A percentile compares a stretch with the other conserved stretches of the same genome.
Evolutionary conservation across 1,140 invertebrate species (phyloP).

Genomic region (Magallana ariakensis): DNA sequence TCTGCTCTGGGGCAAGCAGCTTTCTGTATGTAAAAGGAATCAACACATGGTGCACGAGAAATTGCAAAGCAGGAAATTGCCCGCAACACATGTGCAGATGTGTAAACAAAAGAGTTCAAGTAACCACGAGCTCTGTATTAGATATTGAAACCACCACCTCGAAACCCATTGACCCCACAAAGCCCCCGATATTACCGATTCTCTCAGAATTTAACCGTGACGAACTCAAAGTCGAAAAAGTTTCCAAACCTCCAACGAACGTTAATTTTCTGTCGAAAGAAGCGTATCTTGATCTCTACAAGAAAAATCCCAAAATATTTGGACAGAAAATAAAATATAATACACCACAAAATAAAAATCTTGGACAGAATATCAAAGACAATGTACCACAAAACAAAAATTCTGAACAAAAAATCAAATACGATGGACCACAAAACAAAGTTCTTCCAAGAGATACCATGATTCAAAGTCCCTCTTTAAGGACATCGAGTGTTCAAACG

Average conservation of each 20-base stretch:
- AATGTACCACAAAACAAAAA: not conserved
- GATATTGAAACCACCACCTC: not conserved
- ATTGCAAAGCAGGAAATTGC: slow-evolving; percentile 55
- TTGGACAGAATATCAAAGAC: slow-evolving; percentile 13
- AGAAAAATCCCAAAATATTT: slow-evolving; percentile 3
- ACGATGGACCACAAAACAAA: not conserved
- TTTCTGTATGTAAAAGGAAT: slow-evolving; percentile 48
- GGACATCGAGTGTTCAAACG: not conserved
- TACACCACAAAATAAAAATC: not conserved
- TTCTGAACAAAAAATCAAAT: slow-evolving; percentile 16
- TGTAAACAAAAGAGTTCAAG: slow-evolving; percentile 1
- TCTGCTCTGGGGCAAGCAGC: slow-evolving; percentile 44
- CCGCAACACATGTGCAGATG: slow-evolving; percentile 50
- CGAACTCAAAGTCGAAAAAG: not conserved
- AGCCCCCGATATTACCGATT: not conserved
- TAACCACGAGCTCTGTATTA: not conserved
- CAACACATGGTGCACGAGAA: slow-evolving; percentile 48
- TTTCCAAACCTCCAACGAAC: not conserved
- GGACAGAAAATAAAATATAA: slow-evolving; percentile 28
- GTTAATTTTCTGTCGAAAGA: slow-evolving; percentile 21
- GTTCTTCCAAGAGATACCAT: not conserved
- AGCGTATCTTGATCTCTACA: slow-evolving; percentile 7
- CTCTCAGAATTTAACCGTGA: not conserved
- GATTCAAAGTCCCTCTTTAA: not conserved
- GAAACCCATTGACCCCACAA: not conserved